Conservation (phyloP, 2,113 vertebrate genomes). For the Chionis minor region DNA sequence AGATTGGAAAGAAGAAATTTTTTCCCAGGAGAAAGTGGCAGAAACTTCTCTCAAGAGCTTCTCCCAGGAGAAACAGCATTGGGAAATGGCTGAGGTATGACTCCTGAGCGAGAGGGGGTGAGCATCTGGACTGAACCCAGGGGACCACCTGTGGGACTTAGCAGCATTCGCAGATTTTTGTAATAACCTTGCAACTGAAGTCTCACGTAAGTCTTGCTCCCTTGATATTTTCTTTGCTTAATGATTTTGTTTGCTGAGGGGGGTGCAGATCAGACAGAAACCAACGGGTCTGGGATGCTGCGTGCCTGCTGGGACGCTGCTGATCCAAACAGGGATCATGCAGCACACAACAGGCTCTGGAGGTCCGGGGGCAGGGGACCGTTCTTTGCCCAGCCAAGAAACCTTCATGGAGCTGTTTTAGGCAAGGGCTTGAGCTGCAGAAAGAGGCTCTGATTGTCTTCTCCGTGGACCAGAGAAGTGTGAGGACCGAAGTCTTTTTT, state of each 20-base stretch:
- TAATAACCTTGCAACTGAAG: not conserved
- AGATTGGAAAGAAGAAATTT: not conserved
- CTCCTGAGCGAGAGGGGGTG: not conserved
- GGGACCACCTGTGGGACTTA: fast-evolving
- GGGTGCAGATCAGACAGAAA: no score
- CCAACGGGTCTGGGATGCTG: not conserved
- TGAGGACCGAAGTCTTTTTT: not conserved
- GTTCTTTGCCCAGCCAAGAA: not conserved
- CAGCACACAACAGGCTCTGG: not conserved
- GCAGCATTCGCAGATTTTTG: not conserved
- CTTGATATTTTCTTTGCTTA: not conserved
- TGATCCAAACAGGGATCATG: not conserved
- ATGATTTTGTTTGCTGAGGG: not conserved
- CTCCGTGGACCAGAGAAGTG: not conserved
- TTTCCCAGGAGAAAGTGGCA: not conserved
- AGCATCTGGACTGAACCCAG: not conserved
- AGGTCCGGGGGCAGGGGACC: fast-evolving
- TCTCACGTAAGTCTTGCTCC: not conserved
- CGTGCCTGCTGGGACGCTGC: fast-evolving
- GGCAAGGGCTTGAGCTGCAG: not conserved
- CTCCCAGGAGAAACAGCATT: not conserved
- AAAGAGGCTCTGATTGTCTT: not conserved
- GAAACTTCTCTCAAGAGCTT: not conserved
- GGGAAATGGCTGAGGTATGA: not conserved
- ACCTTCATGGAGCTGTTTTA: not conserved